Conservation (phyloP, 2,113 vertebrate species). For the Oryzias javanicus region DNA sequence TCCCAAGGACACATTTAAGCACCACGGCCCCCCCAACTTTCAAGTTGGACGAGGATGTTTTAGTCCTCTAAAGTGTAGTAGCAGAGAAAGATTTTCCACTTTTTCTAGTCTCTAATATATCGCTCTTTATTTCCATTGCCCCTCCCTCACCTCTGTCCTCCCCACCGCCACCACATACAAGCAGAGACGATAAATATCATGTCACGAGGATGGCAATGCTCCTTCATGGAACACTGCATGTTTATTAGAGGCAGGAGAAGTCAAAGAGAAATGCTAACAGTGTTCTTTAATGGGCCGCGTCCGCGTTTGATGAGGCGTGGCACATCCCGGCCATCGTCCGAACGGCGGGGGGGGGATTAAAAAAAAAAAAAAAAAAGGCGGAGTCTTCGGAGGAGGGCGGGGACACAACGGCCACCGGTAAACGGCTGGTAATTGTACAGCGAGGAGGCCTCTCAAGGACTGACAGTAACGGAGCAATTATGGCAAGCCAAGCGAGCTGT, state of each 20-base stretch:
- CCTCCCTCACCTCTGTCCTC: conserved; percentile 52
- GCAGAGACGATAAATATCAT: conserved; percentile 98
- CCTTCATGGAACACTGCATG: conserved; percentile 99
- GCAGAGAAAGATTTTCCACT: conserved; percentile 66
- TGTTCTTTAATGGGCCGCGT: conserved; percentile 99
- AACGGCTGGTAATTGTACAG: conserved; percentile 97
- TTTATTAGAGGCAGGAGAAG: conserved; percentile 99
- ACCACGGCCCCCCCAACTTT: too few relatives aligned
- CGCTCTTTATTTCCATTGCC: conserved; percentile 44
- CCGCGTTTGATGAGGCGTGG: conserved; percentile 99
- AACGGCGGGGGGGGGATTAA: conserved; percentile 41
- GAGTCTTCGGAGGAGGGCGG: conserved; percentile 18
- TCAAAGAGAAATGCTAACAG: conserved; percentile 99
- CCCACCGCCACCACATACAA: conserved; percentile 69
- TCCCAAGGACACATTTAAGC: too few relatives aligned
- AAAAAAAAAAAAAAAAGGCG: conserved; percentile 24
- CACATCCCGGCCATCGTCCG: conserved; percentile 69
- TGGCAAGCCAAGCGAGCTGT: conserved; percentile 99
- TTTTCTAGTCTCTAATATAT: conserved; percentile 56
- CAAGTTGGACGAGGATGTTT: too few relatives aligned
- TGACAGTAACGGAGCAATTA: conserved; percentile 99
- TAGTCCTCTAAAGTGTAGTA: conserved; percentile 8
- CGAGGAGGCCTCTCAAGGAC: conserved; percentile 73
- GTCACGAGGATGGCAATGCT: conserved; percentile 94
- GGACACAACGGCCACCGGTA: conserved; percentile 96